Base-by-base conservation (phyloP, 2,797 vertebrate genomes). In the Agapornis canus region DNA sequence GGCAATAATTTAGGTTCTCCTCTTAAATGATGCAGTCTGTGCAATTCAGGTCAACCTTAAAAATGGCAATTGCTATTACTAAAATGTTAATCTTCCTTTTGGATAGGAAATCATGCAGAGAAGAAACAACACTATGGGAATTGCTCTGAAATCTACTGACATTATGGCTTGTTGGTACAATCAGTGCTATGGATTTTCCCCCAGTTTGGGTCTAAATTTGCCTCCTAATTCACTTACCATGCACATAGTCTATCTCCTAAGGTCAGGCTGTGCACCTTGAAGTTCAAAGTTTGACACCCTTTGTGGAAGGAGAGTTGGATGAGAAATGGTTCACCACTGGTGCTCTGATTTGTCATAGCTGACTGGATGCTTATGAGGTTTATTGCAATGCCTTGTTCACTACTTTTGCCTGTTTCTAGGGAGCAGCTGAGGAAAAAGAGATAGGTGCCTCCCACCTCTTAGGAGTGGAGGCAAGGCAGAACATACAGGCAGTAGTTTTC, bases 171-270 rank as follows among this genome's bases (percentile, higher is more conserved):
- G 17, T 32, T 27, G 26, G 5, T 45, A 16, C 0, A 0, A 18
- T 16, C 14, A 6, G 22, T 70, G 64, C 32, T 85, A 17, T 5
- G 8, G 37, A 61, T 70, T 90, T 71, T 82, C 48, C 31, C 60
- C 32, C n/a, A 11, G 18, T 25, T 17, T 71, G 32, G 80, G n/a
- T 35, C 15, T 56, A 75, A 27, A 39, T 90, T 56, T 81, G 20
- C 10, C 57, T 78, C 22, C 13, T 63, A 52, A 73, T 83, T 77
- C 52, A 83, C 5, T 39, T 52, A 8, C 31, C 17, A 8, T 8
- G 11, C 8, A 78, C 0, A 1, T 13, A 56, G 56, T 5, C 0
- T 2, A 48, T 18, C 10, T 70, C 26, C 42, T 47, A 76, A 71
- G n/a, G 19, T 15, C 22, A 57, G 42, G 19, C 8, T 57, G 17